A percentile compares a stretch with the other conserved stretches of the same genome.
These are phyloP conservation scores for Argya squamiceps DNA, from an alignment of 2,797 vertebrate genomes.

Conservation along the genomic window DNA sequence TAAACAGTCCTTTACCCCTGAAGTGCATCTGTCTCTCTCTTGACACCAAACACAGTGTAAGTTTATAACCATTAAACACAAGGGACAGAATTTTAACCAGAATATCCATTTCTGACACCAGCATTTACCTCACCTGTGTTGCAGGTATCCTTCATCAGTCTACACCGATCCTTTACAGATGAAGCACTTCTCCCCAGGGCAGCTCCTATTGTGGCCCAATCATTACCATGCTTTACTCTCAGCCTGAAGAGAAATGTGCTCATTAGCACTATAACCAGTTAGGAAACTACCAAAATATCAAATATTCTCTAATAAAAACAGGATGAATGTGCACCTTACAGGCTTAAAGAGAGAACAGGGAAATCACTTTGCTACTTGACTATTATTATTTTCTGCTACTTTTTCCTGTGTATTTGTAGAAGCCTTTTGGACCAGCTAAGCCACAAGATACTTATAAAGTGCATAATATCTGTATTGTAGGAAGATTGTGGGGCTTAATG, in stretches of 20 bases:
- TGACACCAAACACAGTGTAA: not conserved
- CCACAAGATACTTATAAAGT: not conserved
- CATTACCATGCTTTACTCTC: conserved; percentile 92
- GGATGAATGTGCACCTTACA: not conserved
- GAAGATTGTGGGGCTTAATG: not conserved
- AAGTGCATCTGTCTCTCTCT: not conserved
- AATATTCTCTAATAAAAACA: not conserved
- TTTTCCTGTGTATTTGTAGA: not conserved
- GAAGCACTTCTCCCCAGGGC: conserved; percentile 96
- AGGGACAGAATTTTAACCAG: not conserved
- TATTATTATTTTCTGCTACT: not conserved
- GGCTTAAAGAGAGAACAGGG: not conserved
- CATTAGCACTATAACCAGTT: conserved; percentile 44
- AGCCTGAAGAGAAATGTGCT: conserved; percentile 78
- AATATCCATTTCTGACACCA: not conserved
- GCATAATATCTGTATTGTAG: not conserved
- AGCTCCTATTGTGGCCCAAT: conserved; percentile 97
- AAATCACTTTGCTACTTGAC: not conserved
- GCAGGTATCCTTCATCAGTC: conserved; percentile 98
- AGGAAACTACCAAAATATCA: not conserved
- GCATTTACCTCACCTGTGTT: conserved; percentile 86
- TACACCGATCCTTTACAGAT: conserved; percentile 97
- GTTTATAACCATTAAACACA: not conserved
- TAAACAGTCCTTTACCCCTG: not conserved
- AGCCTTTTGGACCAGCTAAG: not conserved